Evolutionary conservation across 2,888 invertebrate genomes (phyloP).

Genomic region (Pheosia tremula): DNA sequence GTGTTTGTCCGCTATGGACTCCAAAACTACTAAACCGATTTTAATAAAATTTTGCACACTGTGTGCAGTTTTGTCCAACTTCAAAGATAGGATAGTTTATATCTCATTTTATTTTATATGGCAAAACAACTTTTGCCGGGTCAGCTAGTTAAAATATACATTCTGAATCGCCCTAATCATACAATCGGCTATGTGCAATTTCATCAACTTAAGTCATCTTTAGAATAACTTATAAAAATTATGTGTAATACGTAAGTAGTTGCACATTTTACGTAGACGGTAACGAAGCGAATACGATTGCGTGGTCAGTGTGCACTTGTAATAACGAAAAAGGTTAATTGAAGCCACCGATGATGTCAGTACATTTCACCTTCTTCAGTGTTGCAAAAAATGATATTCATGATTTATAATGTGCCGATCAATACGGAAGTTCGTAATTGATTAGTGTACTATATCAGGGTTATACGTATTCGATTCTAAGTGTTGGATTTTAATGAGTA

Average conservation of each 20-base stretch:
- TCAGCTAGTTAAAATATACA: too few species aligned
- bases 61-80: too few species aligned
- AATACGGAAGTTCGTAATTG: constrained; percentile 3
- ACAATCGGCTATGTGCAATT: too few species aligned
- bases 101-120: too few species aligned
- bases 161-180: too few species aligned
- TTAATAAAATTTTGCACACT: too few species aligned
- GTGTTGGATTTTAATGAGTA: neutral
- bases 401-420: neutral
- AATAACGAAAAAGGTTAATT: constrained; percentile 1
- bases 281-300: neutral
- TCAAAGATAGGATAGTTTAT: too few species aligned
- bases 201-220: neutral
- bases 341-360: neutral
- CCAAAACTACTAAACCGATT: too few species aligned
- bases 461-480: neutral
- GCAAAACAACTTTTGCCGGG: too few species aligned
- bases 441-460: neutral
- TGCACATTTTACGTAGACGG: too few species aligned
- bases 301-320: neutral
- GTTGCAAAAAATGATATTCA: constrained; percentile 3
- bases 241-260: neutral
- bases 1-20: too few species aligned
- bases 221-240: neutral
- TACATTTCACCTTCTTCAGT: neutral